Base-by-base conservation (phyloP, 1,140 invertebrate species). In the Belonocnema kinseyi region DNA sequence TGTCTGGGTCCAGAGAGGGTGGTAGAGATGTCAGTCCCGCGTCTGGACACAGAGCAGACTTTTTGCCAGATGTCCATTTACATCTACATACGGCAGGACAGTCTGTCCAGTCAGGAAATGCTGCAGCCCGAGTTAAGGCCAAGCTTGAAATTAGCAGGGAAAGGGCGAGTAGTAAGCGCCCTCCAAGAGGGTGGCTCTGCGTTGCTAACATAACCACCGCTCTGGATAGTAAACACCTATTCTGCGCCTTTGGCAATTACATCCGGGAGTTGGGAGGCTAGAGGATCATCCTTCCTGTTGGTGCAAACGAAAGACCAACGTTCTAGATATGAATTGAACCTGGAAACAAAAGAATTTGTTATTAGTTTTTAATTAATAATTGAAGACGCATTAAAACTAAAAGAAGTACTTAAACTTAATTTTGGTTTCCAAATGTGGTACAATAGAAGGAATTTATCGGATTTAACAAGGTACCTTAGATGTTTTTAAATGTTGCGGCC, bases 1-100 rank as follows among this genome's bases (percentile, higher is more conserved):
- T 96, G 78, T 97, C 96, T 0, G 95, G 93, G 85, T 96, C 95
- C 77, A 98, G 92, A 1, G 92, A 92, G 16, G 93, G 93, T 19
- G 96, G 96, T 33, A 97, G 92, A 75, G 94, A 93, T 81, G 95
- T 94, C 73, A 97, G 93, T 73, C 95, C 94, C 33, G 95, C 94
- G 76, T 95, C 94, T 74, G 94, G 94, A 90, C 97, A 97, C 40
- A 96, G 92, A 46, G 96, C 97, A 3, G 96, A 96, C 85, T 97
- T 97, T 90, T 97, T 97, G 40, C 96, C 96, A 16, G 95, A 96
- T 16, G 95, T 95, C 97, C 97, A 98, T 91, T 96, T 97, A 92
- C 97, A 98, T 79, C 94, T 93, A 88, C 97, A 97, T 74, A 95
- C 94, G 14, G 92, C 88, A 56, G 96, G 96, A 87, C 96, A 97